Evolutionary conservation across 2,888 invertebrate species (phyloP).

Genomic region (Bombylius major): DNA sequence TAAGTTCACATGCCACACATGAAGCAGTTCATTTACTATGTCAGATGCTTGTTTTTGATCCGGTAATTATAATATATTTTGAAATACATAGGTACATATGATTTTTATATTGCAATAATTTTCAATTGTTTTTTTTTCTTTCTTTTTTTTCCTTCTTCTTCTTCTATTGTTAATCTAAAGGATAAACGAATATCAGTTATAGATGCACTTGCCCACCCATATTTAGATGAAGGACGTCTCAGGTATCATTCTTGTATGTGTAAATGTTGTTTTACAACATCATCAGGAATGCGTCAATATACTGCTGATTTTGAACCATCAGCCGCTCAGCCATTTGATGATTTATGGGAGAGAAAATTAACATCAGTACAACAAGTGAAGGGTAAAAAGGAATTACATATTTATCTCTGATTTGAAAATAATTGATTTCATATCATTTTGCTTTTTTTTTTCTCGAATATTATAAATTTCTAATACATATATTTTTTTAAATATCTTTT

Average conservation of each 20-base stretch:
- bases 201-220: conserved; percentile 93
- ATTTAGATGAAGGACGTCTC: conserved; percentile 93
- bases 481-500: background rate
- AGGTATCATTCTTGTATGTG: conserved; percentile 99
- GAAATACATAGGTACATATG: too few species aligned
- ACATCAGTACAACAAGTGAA: conserved; percentile 87
- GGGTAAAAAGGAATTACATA: conserved; percentile 52
- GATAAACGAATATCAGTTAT: conserved; percentile 89
- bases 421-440: background rate
- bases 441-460: background rate
- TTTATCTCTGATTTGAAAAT: background rate
- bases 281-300: conserved; percentile 71
- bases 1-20: conserved; percentile 87
- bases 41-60: conserved; percentile 97
- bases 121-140: background rate
- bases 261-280: conserved; percentile 84
- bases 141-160: background rate
- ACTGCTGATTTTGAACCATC: conserved; percentile 88
- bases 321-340: conserved; percentile 84
- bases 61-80: conserved; percentile 55
- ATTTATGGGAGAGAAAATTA: conserved; percentile 92
- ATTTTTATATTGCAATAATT: background rate
- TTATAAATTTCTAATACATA: too few species aligned
- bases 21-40: conserved; percentile 95
- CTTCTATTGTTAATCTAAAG: conserved; percentile 36